A percentile compares a stretch with the other conserved stretches of the same genome.
Conservation (phyloP, 1,140 invertebrate genomes). For the Pseudomyrmex pallidus region DNA sequence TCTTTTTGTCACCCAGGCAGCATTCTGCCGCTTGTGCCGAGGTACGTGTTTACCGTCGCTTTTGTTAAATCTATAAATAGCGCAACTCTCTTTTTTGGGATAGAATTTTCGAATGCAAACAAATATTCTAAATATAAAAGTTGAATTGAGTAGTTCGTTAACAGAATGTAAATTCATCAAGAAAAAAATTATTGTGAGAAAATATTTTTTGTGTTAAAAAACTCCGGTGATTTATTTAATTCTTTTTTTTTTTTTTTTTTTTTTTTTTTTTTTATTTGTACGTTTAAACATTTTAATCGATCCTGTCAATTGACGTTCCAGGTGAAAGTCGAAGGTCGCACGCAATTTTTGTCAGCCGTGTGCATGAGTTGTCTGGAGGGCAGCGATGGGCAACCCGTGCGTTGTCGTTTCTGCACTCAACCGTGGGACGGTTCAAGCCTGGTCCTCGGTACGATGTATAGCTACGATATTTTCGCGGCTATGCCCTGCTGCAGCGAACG, state of each 20-base stretch:
- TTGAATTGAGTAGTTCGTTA: not conserved
- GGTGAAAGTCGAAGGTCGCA: constrained; percentile 94
- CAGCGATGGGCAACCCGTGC: constrained; percentile 88
- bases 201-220: not conserved
- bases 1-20: constrained; percentile 97
- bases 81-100: not conserved
- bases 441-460: constrained; percentile 98
- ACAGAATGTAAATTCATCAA: not conserved
- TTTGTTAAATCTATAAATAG: not conserved
- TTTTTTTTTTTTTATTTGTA: too few species aligned
- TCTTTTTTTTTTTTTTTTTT: too few species aligned
- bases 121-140: not conserved
- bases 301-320: constrained; percentile 81
- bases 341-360: constrained; percentile 96
- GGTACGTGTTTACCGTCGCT: constrained; percentile 85
- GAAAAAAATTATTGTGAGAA: too few species aligned
- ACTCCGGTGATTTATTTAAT: too few species aligned
- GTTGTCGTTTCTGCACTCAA: constrained; percentile 91
- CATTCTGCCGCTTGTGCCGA: constrained; percentile 94
- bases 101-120: not conserved
- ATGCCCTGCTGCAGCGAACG: constrained; percentile 97
- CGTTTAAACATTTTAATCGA: not conserved
- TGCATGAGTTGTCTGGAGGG: constrained; percentile 97
- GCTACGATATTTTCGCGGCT: constrained; percentile 98
- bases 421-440: constrained; percentile 97